phyloP scores from a whole-genome alignment of 1,140 invertebrate genomes.

The Hypsibius dujardini region DNA sequence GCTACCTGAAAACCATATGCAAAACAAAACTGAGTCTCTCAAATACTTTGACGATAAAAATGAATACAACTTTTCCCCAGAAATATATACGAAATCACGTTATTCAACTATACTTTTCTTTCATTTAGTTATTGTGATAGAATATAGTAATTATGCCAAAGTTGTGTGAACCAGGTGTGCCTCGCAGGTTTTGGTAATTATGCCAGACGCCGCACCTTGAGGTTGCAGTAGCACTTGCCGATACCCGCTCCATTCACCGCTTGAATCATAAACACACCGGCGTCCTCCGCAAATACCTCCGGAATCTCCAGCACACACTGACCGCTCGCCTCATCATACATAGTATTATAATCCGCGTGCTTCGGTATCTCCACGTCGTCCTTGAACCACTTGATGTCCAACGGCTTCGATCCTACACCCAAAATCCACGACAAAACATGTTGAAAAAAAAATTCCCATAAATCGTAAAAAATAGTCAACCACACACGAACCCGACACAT shows the following conservation, averaged over 20 bases:
- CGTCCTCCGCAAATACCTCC: constrained; percentile 42
- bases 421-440: not conserved
- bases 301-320: constrained; percentile 37
- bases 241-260: constrained; percentile 53
- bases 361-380: constrained; percentile 1
- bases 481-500: not conserved
- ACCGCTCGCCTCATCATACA: not conserved
- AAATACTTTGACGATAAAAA: no score
- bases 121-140: no score
- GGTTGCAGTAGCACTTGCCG: constrained; percentile 55
- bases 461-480: not conserved
- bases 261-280: constrained; percentile 56
- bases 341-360: not conserved
- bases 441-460: not conserved
- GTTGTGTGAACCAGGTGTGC: no score
- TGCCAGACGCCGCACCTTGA: constrained; percentile 39
- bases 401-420: not conserved
- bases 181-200: no score
- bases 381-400: constrained; percentile 13
- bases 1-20: constrained; percentile 30
- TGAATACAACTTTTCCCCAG: no score
- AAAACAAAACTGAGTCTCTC: no score
- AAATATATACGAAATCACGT: no score
- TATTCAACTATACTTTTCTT: no score
- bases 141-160: no score